phyloP scores from a whole-genome alignment of 2,888 invertebrate species.

The Macaria liturata region DNA sequence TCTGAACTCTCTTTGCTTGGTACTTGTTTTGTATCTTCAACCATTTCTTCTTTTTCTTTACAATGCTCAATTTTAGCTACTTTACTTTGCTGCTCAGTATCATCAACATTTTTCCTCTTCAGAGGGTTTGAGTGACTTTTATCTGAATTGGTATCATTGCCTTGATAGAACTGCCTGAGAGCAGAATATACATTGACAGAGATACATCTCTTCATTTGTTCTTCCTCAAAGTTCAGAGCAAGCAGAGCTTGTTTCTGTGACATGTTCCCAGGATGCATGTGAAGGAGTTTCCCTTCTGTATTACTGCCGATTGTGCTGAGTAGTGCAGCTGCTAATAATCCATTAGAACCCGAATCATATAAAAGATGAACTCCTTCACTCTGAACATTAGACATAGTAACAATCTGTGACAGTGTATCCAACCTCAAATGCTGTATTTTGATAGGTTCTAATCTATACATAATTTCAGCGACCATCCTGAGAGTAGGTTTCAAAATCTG shows the following conservation, averaged over 20 bases:
- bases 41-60: not conserved
- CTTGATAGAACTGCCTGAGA: conserved; percentile 87
- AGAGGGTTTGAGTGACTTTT: conserved; percentile 46
- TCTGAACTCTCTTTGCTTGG: conserved; percentile 4
- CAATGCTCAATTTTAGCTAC: conserved; percentile 49
- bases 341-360: conserved; percentile 95
- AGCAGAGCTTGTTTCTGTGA: conserved; percentile 90
- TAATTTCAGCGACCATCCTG: conserved; percentile 91
- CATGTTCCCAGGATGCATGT: conserved; percentile 92
- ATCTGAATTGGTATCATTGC: conserved; percentile 60
- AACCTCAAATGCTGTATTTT: conserved; percentile 91
- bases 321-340: conserved; percentile 92
- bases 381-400: conserved; percentile 91
- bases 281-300: conserved; percentile 86
- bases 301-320: conserved; percentile 88
- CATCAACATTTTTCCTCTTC: conserved; percentile 56
- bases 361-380: conserved; percentile 90
- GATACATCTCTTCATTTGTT: conserved; percentile 87
- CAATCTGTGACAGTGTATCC: conserved; percentile 95
- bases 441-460: conserved; percentile 89
- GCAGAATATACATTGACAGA: conserved; percentile 91
- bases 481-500: conserved; percentile 92
- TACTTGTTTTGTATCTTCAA: conserved; percentile 5
- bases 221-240: conserved; percentile 90
- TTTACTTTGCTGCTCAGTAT: conserved; percentile 50